phyloP scores from a whole-genome alignment of 1,140 invertebrate genomes.

The Berghia stephanieae region DNA sequence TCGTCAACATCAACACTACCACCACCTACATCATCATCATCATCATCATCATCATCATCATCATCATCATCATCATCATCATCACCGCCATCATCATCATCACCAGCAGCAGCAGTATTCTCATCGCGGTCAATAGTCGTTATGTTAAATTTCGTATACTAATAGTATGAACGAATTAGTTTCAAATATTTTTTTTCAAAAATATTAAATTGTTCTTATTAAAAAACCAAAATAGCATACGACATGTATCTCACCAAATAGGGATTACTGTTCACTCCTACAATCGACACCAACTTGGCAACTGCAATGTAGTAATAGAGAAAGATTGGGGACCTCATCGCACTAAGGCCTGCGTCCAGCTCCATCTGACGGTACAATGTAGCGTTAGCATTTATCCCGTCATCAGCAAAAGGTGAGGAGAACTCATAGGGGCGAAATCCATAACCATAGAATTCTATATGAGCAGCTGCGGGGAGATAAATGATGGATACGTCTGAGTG shows the following conservation, averaged over 20 bases:
- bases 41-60: conserved; percentile 23
- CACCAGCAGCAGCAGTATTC: background rate
- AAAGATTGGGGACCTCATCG: conserved; percentile 46
- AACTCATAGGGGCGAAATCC: conserved; percentile 56
- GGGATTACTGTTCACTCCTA: conserved; percentile 32
- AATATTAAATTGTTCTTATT: too few species aligned
- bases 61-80: conserved; percentile 24
- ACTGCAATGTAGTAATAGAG: conserved; percentile 43
- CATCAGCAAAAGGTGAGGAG: conserved; percentile 33
- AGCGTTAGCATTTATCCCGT: conserved; percentile 20
- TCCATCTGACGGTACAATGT: conserved; percentile 39
- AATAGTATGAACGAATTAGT: too few species aligned
- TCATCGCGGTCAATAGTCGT: too few species aligned
- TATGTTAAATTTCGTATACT: too few species aligned
- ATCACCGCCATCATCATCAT: conserved; percentile 23
- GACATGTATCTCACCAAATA: conserved; percentile 43
- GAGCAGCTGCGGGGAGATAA: conserved; percentile 47
- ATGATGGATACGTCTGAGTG: too few species aligned
- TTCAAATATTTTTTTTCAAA: too few species aligned
- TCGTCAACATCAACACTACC: background rate
- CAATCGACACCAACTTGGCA: conserved; percentile 27
- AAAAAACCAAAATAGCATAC: too few species aligned
- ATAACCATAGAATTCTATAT: conserved; percentile 50
- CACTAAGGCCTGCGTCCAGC: conserved; percentile 41
- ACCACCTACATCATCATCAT: background rate